phyloP scores from a whole-genome alignment of 2,113 vertebrate species.

The Bagarius yarrelli region DNA sequence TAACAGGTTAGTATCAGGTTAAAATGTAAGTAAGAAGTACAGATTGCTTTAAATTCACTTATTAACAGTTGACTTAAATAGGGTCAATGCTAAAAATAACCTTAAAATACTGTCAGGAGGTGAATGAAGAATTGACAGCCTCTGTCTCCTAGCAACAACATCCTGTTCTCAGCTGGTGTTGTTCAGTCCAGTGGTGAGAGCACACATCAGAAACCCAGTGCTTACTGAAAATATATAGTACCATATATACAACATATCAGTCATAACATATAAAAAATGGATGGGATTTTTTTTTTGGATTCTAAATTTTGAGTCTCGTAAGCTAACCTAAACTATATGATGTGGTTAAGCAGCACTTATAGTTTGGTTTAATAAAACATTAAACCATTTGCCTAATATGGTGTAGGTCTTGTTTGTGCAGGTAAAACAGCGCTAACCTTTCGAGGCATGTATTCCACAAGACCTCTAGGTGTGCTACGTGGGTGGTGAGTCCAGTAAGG shows the following conservation, averaged over 20 bases:
- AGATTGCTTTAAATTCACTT: background rate
- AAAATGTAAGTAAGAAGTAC: background rate
- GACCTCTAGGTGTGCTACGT: background rate
- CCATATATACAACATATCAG: background rate
- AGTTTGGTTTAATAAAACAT: too few species aligned
- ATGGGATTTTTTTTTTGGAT: too few species aligned
- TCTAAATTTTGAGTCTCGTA: too few species aligned
- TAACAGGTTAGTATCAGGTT: background rate
- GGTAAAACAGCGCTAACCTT: too few species aligned
- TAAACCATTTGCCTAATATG: too few species aligned
- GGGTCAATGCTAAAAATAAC: background rate
- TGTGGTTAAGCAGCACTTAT: too few species aligned
- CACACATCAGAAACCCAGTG: slow-evolving; percentile 2
- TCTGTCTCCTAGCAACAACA: slow-evolving; percentile 30
- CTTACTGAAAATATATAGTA: slow-evolving; percentile 16
- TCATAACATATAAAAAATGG: too few species aligned
- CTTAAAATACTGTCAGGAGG: background rate
- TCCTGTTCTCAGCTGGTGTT: background rate
- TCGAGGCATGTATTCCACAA: background rate
- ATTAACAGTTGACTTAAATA: background rate
- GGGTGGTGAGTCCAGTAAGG: too few species aligned
- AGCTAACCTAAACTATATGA: too few species aligned
- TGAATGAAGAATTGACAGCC: slow-evolving; percentile 2
- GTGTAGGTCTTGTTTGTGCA: too few species aligned
- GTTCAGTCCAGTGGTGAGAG: background rate